Percentiles rank a stretch among this genome's conserved stretches.
Evolutionary conservation across 2,113 vertebrate species (phyloP).

Genomic region (Orcinus orca): DNA sequence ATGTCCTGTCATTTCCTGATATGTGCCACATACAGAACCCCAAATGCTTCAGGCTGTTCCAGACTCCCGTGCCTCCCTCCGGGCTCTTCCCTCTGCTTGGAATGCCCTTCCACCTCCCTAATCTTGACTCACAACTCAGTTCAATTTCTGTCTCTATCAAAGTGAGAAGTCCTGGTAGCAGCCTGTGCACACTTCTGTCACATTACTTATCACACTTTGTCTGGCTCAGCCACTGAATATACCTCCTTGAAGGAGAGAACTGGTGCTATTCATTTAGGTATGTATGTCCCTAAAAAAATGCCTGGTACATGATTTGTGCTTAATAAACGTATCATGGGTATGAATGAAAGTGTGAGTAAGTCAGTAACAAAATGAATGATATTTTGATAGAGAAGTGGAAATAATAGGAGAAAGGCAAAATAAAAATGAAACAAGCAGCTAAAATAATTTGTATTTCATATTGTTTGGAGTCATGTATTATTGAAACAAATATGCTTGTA

Average conservation of each 20-base stretch:
- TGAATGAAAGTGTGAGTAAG: background rate
- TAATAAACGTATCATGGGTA: background rate
- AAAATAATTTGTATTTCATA: background rate
- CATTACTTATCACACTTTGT: background rate
- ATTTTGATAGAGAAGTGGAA: background rate
- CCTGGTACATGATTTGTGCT: background rate
- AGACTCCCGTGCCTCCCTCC: background rate
- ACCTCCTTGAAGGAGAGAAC: background rate
- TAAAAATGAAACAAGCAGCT: background rate
- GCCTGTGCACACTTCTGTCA: fast-evolving
- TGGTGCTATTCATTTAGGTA: background rate
- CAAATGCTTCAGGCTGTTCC: background rate
- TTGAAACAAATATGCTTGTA: background rate
- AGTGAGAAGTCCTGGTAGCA: background rate
- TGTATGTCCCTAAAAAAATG: background rate
- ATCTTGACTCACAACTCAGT: background rate
- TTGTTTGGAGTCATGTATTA: background rate
- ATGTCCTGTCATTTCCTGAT: background rate
- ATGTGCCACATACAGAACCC: background rate
- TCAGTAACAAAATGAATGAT: background rate
- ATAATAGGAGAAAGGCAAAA: background rate
- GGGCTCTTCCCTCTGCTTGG: background rate
- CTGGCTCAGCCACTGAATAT: background rate
- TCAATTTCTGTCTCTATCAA: background rate
- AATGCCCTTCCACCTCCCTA: background rate